Base-by-base conservation (phyloP, 2,888 invertebrate species). In the Hecatera dysodea region DNA sequence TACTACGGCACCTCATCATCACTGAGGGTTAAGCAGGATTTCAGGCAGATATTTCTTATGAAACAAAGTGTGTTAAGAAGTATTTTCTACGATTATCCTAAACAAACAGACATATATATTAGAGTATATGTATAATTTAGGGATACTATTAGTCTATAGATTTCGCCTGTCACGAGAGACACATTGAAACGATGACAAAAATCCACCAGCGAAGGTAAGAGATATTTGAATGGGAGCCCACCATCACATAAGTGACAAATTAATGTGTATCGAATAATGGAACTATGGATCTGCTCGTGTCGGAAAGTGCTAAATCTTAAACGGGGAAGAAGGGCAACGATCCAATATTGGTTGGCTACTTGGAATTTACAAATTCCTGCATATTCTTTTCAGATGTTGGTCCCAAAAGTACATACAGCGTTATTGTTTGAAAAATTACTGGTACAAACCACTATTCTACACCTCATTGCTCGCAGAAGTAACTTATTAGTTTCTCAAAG, bases 401-500 rank as follows among this genome's bases (percentile, higher is more conserved):
- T 7, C 0, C 3, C 17, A 50, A n/a, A 22, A 12, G 2, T 22
- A 24, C 7, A 44, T 36, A 2, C 11, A 29, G 11, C 22, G 9
- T 15, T 11, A 44, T 22, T 46, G 19, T 53, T 44, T 39, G 48
- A n/a, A n/a, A 61, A 24, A 3, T n/a, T 67, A n/a, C 12, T 11
- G 24, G 6, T 46, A 27, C n/a, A 57, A 48, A 24, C 15, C 22
- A 36, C 74, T 53, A 59, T 42, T 15, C 22, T 46, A 39, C 24
- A 62, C 12, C 1, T 17, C 29, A 29, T 29, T 48, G n/a, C 44
- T 39, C n/a, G 36, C 7, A 44, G 27, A 53, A 48, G 46, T 50
- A 46, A 77, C 33, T 48, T 66, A 76, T 76, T 71, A 44, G 44
- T 72, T 67, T 39, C 48, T 60, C 48, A 78, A 72, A 65, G 53